Evolutionary conservation across 2,797 vertebrate genomes (phyloP).

Genomic region (Xyrichtys novacula): DNA sequence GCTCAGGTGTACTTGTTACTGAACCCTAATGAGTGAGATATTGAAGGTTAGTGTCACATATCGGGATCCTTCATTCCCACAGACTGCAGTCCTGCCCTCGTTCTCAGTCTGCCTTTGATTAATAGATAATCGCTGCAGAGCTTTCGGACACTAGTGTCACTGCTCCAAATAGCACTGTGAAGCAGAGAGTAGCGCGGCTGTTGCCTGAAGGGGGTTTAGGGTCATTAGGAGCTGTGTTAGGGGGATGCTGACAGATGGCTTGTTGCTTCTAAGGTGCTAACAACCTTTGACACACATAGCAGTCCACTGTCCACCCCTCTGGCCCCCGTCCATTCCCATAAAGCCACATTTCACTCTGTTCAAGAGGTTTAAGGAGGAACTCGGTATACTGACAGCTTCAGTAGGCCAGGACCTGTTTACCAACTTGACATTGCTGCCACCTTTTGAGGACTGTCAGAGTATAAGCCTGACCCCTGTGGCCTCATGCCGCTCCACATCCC

Average conservation of each 20-base stretch:
- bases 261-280: slow-evolving; percentile 84
- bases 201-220: slow-evolving; percentile 58
- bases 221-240: slow-evolving; percentile 80
- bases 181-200: slow-evolving; percentile 62
- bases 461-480: slow-evolving; percentile 26
- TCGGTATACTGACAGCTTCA: slow-evolving; percentile 60
- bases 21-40: slow-evolving; percentile 27
- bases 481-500: slow-evolving; percentile 23
- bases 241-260: slow-evolving; percentile 84
- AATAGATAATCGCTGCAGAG: slow-evolving; percentile 72
- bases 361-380: slow-evolving; percentile 57
- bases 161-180: slow-evolving; percentile 69
- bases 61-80: slow-evolving; percentile 22
- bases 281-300: slow-evolving; percentile 85
- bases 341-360: slow-evolving; percentile 70
- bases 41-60: slow-evolving; percentile 34
- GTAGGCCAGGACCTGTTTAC: slow-evolving; percentile 52
- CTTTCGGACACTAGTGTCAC: slow-evolving; percentile 63
- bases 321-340: slow-evolving; percentile 52
- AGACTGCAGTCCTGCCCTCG: slow-evolving; percentile 22
- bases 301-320: slow-evolving; percentile 63
- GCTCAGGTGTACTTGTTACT: slow-evolving; percentile 27
- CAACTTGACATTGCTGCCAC: slow-evolving; percentile 51
- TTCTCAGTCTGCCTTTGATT: slow-evolving; percentile 68
- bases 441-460: slow-evolving; percentile 34